Base-by-base conservation (phyloP, 2,797 vertebrate genomes). In the Xenentodon cancila region DNA sequence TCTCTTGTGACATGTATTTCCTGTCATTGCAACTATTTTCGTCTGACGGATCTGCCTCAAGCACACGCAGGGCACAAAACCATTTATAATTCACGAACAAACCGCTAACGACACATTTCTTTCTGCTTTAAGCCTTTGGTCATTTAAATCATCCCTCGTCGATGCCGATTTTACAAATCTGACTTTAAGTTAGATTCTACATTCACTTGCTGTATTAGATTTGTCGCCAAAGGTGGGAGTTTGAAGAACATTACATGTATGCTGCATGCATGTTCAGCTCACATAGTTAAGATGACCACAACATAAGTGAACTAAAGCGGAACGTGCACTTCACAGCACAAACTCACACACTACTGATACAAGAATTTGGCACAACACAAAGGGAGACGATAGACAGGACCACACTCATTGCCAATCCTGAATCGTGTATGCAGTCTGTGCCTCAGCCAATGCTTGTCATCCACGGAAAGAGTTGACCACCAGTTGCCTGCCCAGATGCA, bases 41-140 rank as follows among this genome's bases (percentile, higher is more conserved):
- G 52, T 53, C 48, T 58, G 57, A 70, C 25, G 17, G 53, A 15
- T 48, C 56, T 73, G 27, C 59, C 65, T 37, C 32, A 43, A 19
- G 17, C 44, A 58, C 51, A 48, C 37, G 40, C 51, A 40, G 51
- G 11, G 58, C 67, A 50, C 34, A 57, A 61, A 71, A 66, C 68
- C 48, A 82, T 70, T 74, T 42, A 58, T 55, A 71, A 64, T 81
- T 69, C 58, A 74, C 64, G 53, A 70, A 79, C 72, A 49, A 67
- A 68, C 62, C 64, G 56, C 57, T 44, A 45, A 58, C 46, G 56
- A 55, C 71, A 49, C 58, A 68, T 30, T 30, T 57, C 25, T 68
- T 68, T 75, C 70, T 78, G 71, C 73, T 81, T 1, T 16, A 37
- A 68, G 58, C 19, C 13, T 48, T 55, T 43, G 21, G 56, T 20